Percentiles rank a stretch among this genome's conserved stretches.
Evolutionary conservation across 53 echinoderm and acorn worm genomes (phyloP).

Genomic region (Arbacia lixula): DNA sequence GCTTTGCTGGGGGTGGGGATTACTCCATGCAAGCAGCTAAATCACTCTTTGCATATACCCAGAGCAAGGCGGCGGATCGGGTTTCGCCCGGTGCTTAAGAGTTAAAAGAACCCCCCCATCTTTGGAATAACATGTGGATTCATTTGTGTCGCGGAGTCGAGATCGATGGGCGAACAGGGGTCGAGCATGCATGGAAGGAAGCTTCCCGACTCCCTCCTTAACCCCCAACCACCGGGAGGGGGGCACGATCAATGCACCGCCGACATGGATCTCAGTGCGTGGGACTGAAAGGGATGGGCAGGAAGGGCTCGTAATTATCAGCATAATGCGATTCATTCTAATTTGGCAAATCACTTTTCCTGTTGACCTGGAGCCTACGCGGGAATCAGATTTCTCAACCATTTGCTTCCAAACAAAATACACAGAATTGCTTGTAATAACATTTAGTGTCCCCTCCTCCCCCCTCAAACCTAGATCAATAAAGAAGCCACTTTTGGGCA

Average conservation of each 20-base stretch:
- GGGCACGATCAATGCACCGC: too few relatives aligned
- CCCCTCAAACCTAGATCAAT: constrained; percentile 4
- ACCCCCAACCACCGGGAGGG: constrained; percentile 14
- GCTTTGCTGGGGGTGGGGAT: constrained; percentile 2
- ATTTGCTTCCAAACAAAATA: constrained; percentile 29
- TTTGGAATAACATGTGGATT: constrained; percentile 22
- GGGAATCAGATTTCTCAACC: constrained; percentile 34
- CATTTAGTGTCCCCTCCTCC: constrained; percentile 8
- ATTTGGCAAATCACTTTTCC: constrained; percentile 36
- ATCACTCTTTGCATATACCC: constrained; percentile 26
- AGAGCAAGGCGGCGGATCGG: neutral
- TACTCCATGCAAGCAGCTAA: constrained; percentile 9
- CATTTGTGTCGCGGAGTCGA: constrained; percentile 13
- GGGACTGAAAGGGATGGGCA: too few relatives aligned
- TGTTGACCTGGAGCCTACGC: constrained; percentile 6
- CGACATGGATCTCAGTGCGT: too few relatives aligned
- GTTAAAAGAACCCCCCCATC: constrained; percentile 4
- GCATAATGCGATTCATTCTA: constrained; percentile 26
- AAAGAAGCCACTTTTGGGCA: too few relatives aligned
- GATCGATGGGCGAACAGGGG: constrained; percentile 42
- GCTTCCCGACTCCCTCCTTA: too few relatives aligned
- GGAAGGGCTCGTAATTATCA: constrained; percentile 36
- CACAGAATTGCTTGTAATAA: constrained; percentile 45
- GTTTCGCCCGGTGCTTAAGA: constrained; percentile 18
- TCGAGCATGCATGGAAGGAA: too few relatives aligned